Conservation (phyloP, 2,113 vertebrate genomes). For the Speoplatyrhinus poulsoni region DNA sequence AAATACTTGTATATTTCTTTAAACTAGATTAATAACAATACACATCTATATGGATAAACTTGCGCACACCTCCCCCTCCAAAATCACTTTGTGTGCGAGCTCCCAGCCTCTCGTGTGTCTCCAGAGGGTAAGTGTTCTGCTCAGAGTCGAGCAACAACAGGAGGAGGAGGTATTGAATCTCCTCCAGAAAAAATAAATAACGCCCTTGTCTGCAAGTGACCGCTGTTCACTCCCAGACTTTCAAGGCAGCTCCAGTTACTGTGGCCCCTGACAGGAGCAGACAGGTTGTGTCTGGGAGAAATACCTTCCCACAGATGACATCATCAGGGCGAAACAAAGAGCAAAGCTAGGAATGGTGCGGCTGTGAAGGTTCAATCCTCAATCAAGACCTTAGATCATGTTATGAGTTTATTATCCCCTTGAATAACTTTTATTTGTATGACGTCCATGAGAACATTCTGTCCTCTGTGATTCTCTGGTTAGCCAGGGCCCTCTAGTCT, state of each 20-base stretch:
- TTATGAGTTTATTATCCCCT: slow-evolving; percentile 37
- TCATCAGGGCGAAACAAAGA: slow-evolving; percentile 55
- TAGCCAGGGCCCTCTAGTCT: slow-evolving; percentile 30
- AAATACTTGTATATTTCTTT: slow-evolving; percentile 31
- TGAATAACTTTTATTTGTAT: slow-evolving; percentile 31
- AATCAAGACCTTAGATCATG: slow-evolving; percentile 50
- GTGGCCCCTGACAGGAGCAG: slow-evolving; percentile 74
- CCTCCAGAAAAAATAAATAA: slow-evolving; percentile 78
- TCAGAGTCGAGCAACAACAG: slow-evolving; percentile 34
- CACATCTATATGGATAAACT: slow-evolving; percentile 53
- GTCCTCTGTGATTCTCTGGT: slow-evolving; percentile 41
- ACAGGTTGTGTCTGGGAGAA: slow-evolving; percentile 78
- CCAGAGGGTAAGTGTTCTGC: slow-evolving; percentile 46
- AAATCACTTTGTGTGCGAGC: slow-evolving; percentile 29
- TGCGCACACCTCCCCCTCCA: slow-evolving; percentile 27
- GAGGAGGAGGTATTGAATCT: slow-evolving; percentile 69
- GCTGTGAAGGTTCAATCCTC: slow-evolving; percentile 41
- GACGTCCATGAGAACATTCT: slow-evolving; percentile 50
- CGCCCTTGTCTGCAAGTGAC: slow-evolving; percentile 77
- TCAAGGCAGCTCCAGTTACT: slow-evolving; percentile 75
- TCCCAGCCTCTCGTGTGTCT: slow-evolving; percentile 47
- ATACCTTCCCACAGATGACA: slow-evolving; percentile 77
- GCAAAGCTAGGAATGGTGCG: slow-evolving; percentile 35
- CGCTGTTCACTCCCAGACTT: slow-evolving; percentile 74
- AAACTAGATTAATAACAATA: slow-evolving; percentile 41